Evolutionary conservation across 1,140 invertebrate species (phyloP).

Genomic region (Ruditapes philippinarum): DNA sequence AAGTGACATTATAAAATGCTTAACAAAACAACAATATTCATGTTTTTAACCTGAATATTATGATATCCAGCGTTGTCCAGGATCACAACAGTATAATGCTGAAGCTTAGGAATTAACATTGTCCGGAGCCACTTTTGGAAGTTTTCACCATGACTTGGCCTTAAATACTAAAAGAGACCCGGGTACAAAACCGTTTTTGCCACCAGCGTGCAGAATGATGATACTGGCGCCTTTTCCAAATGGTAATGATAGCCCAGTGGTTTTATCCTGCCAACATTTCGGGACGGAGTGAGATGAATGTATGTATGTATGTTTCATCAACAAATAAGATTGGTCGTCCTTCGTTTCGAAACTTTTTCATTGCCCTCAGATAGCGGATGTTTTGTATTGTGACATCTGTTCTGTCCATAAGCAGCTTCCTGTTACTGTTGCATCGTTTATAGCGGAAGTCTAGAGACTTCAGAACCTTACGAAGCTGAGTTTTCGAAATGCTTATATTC

Average conservation of each 20-base stretch:
- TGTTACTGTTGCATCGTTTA: too few species aligned
- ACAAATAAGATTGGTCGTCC: neutral
- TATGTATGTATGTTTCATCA: neutral
- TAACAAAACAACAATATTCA: too few species aligned
- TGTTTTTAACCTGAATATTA: too few species aligned
- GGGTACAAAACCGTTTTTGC: neutral
- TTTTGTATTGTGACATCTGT: neutral
- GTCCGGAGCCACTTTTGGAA: too few species aligned
- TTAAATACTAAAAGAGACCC: neutral
- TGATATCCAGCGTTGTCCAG: too few species aligned
- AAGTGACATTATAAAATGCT: too few species aligned
- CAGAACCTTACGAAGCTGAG: too few species aligned
- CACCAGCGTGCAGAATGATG: neutral
- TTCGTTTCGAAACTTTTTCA: neutral
- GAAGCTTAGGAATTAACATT: too few species aligned
- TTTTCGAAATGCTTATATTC: too few species aligned
- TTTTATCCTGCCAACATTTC: neutral
- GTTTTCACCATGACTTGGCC: neutral
- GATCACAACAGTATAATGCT: too few species aligned
- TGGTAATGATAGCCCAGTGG: neutral
- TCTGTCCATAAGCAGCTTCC: neutral
- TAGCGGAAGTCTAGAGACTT: too few species aligned
- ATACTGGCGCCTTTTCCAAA: neutral
- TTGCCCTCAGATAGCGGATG: neutral
- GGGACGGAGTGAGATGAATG: neutral